Conservation (phyloP, 1,140 invertebrate genomes). For the Pararge aegeria region DNA sequence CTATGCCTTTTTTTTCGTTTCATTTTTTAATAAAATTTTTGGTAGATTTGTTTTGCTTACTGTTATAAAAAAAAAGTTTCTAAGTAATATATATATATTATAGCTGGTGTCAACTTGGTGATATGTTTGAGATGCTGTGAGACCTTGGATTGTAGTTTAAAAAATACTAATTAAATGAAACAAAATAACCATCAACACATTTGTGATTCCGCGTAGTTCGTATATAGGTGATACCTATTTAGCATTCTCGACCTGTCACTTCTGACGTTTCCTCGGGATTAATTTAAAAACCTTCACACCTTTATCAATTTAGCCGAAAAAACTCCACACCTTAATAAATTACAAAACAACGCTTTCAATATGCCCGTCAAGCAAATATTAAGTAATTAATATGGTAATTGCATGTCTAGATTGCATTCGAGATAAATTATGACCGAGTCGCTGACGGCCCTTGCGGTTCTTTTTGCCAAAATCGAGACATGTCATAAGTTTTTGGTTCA, state of each 20-base stretch:
- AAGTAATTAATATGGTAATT: constrained; percentile 47
- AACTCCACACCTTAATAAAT: constrained; percentile 29
- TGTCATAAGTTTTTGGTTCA: constrained; percentile 33
- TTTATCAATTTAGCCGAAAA: constrained; percentile 30
- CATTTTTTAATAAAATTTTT: too few relatives aligned
- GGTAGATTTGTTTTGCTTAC: too few relatives aligned
- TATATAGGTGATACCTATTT: constrained; percentile 15
- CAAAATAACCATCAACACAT: background rate
- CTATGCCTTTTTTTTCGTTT: too few relatives aligned
- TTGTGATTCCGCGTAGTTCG: background rate
- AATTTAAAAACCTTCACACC: constrained; percentile 36
- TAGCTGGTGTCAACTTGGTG: too few relatives aligned
- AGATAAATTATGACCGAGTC: constrained; percentile 40
- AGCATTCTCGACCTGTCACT: constrained; percentile 20
- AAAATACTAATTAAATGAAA: too few relatives aligned
- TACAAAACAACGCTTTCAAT: constrained; percentile 29
- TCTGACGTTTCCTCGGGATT: constrained; percentile 23
- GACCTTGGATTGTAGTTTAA: too few relatives aligned
- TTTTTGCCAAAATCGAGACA: constrained; percentile 26
- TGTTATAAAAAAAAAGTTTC: too few relatives aligned
- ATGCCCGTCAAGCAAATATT: constrained; percentile 37
- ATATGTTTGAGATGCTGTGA: too few relatives aligned
- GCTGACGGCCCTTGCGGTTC: constrained; percentile 33
- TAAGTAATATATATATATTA: too few relatives aligned
- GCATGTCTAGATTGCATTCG: constrained; percentile 39